Percentiles rank a stretch among this genome's conserved stretches.
Evolutionary conservation across 35 echinoderm and acorn worm genomes (phyloP).

Genomic region (Ophioderma brevispina): DNA sequence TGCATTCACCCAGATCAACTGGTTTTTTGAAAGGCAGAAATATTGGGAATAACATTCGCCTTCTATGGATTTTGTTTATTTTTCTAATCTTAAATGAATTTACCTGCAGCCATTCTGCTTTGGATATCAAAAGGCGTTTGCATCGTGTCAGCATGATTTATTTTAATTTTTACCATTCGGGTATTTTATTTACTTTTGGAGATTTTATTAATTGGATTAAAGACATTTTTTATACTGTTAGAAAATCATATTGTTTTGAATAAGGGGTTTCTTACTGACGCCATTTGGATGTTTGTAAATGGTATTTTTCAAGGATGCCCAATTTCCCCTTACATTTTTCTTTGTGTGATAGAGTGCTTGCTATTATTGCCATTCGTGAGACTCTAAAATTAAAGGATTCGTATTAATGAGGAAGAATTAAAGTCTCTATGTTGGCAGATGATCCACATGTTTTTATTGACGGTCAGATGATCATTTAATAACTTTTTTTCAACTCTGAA

Average conservation of each 20-base stretch:
- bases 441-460: background rate
- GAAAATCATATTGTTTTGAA: background rate
- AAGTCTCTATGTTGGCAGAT: slow-evolving; percentile 9
- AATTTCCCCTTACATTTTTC: background rate
- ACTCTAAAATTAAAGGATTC: background rate
- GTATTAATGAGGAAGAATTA: background rate
- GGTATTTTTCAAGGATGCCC: slow-evolving; percentile 5
- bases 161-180: background rate
- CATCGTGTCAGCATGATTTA: background rate
- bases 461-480: background rate
- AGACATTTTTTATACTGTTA: background rate
- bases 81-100: background rate
- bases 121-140: background rate
- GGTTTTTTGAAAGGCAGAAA: background rate
- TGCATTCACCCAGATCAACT: background rate
- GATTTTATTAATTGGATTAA: background rate
- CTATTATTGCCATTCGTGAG: background rate
- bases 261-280: background rate
- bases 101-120: background rate
- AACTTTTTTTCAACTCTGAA: background rate
- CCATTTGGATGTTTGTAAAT: background rate
- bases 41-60: background rate
- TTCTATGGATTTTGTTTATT: too few relatives aligned
- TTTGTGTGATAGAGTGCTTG: background rate
- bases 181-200: background rate